Evolutionary conservation across 2,888 invertebrate genomes (phyloP).

Genomic region (Ophion obscuratus): DNA sequence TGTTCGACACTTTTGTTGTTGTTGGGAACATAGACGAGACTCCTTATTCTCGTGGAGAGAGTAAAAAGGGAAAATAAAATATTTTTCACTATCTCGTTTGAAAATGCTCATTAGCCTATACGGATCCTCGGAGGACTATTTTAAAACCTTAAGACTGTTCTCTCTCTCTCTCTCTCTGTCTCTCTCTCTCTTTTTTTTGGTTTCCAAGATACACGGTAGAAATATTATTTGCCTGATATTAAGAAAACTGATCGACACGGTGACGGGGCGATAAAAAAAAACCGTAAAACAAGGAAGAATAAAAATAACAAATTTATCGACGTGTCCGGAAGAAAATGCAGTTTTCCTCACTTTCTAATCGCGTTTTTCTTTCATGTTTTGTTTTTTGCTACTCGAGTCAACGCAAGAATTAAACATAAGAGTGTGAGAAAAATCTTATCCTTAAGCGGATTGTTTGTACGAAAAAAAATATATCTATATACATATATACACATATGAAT

Average conservation of each 20-base stretch:
- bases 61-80: not conserved
- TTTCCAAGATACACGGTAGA: conserved; percentile 76
- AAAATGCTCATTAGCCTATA: conserved; percentile 72
- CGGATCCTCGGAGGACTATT: conserved; percentile 65
- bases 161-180: conserved; percentile 32
- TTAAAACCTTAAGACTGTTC: conserved; percentile 78
- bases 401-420: conserved; percentile 51
- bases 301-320: conserved; percentile 52
- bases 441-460: conserved; percentile 64
- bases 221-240: conserved; percentile 72
- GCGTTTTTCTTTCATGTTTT: not conserved
- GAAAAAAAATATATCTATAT: conserved; percentile 54
- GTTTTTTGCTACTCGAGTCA: conserved; percentile 65
- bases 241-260: conserved; percentile 41
- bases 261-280: conserved; percentile 50
- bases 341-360: conserved; percentile 30
- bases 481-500: conserved; percentile 42
- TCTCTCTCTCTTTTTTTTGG: conserved; percentile 7
- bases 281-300: not conserved
- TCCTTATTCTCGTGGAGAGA: not conserved
- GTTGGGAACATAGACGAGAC: not conserved
- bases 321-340: conserved; percentile 20
- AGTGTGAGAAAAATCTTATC: conserved; percentile 57
- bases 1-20: not conserved
- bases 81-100: conserved; percentile 63